Conservation (phyloP, 2,888 invertebrate species). For the Apantesis nais region DNA sequence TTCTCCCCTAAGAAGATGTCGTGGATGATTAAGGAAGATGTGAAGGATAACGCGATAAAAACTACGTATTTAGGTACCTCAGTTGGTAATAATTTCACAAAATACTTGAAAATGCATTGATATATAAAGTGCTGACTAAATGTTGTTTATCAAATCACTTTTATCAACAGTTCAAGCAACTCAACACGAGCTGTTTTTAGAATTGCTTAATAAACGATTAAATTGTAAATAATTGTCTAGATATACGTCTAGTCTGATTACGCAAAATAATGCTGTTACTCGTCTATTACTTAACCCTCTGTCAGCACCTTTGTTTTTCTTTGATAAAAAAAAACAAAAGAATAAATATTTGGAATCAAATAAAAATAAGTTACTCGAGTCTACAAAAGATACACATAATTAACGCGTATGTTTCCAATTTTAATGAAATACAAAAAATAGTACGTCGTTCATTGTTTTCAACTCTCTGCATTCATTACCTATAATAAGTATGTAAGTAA, state of each 20-base stretch:
- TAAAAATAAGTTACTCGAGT: neutral
- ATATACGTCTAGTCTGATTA: constrained; percentile 9
- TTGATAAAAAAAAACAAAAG: neutral
- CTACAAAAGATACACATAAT: neutral
- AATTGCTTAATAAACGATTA: constrained; percentile 50
- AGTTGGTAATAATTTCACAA: constrained; percentile 1
- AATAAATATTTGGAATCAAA: neutral
- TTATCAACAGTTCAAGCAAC: constrained; percentile 65
- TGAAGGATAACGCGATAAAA: neutral
- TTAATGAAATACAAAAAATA: neutral
- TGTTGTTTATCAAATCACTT: constrained; percentile 19
- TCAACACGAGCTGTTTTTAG: constrained; percentile 54
- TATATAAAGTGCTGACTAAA: constrained; percentile 16
- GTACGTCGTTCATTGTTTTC: neutral
- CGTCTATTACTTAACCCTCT: neutral
- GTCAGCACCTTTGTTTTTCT: neutral
- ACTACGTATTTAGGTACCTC: neutral
- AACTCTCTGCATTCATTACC: neutral
- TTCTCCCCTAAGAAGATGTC: neutral
- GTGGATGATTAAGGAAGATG: neutral
- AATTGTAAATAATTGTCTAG: constrained; percentile 19
- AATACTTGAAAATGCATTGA: constrained; percentile 4
- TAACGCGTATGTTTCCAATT: neutral
- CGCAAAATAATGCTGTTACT: neutral
- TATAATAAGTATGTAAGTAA: neutral